These are phyloP conservation scores for Achroia grisella DNA, from an alignment of 1,140 invertebrate genomes.

Conservation along the genomic window DNA sequence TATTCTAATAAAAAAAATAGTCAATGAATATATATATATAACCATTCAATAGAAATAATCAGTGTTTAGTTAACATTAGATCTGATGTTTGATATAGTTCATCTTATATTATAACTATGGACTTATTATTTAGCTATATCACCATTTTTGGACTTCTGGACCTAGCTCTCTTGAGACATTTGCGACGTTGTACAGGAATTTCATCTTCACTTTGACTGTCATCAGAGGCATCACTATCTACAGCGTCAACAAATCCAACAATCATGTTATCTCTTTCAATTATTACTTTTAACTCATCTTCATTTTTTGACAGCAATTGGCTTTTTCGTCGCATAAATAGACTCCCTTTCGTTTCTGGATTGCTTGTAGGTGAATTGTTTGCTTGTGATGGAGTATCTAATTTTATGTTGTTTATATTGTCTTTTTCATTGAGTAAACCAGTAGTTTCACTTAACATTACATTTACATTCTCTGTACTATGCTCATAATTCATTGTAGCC, in stretches of 20 bases:
- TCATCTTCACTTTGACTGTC: conserved; percentile 46
- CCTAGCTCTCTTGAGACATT: conserved; percentile 33
- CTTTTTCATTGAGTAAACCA: conserved; percentile 10
- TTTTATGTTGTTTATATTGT: conserved; percentile 5
- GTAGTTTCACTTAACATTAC: conserved; percentile 9
- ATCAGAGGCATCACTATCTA: conserved; percentile 47
- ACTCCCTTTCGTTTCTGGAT: conserved; percentile 15
- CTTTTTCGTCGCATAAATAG: conserved; percentile 34
- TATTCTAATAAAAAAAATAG: no score
- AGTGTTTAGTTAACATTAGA: no score
- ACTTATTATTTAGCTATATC: conserved; percentile 23
- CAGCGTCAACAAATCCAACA: conserved; percentile 52
- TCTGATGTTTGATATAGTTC: no score
- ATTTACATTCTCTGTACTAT: conserved; percentile 29
- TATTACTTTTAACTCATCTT: conserved; percentile 55
- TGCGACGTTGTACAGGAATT: conserved; percentile 14
- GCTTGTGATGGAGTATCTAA: neutral
- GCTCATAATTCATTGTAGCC: conserved; percentile 63
- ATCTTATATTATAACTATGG: no score
- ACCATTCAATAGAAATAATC: no score
- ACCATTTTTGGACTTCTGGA: conserved; percentile 34
- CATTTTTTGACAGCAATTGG: conserved; percentile 27
- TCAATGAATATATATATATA: no score
- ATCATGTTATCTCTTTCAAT: conserved; percentile 69
- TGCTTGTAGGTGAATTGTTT: neutral